Evolutionary conservation across 1,140 invertebrate species (phyloP).

Genomic region (Cotesia glomerata): DNA sequence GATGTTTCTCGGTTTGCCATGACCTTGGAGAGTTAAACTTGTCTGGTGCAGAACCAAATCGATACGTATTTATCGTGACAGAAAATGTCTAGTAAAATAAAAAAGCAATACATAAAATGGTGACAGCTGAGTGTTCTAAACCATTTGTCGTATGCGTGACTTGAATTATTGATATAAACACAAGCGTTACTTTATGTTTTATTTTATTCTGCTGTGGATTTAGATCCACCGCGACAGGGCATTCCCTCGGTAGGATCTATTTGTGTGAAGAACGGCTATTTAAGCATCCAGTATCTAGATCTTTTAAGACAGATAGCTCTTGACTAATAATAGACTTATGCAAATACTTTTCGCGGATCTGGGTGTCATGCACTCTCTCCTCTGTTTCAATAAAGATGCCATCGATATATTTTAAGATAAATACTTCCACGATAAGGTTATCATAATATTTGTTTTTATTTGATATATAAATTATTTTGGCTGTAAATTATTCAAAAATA

Average conservation of each 20-base stretch:
- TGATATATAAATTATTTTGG: no score
- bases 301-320: constrained; percentile 6
- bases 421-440: not conserved
- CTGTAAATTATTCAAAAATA: no score
- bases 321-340: constrained; percentile 10
- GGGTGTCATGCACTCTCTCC: not conserved
- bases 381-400: no score
- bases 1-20: not conserved
- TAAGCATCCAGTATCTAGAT: constrained; percentile 14
- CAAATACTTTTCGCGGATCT: not conserved
- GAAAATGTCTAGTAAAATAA: not conserved
- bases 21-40: not conserved
- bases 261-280: constrained; percentile 10
- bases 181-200: not conserved
- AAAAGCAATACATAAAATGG: not conserved
- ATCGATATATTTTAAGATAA: not conserved
- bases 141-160: not conserved
- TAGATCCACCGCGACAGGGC: not conserved
- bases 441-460: no score
- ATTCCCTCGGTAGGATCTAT: constrained; percentile 10
- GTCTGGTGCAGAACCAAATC: not conserved
- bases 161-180: not conserved
- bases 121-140: not conserved
- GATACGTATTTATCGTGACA: not conserved
- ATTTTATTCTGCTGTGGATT: not conserved